Evolutionary conservation across 2,888 invertebrate genomes (phyloP), one percentile per base, ranked within the genome.

Genomic region (Pollenia angustigena): DNA sequence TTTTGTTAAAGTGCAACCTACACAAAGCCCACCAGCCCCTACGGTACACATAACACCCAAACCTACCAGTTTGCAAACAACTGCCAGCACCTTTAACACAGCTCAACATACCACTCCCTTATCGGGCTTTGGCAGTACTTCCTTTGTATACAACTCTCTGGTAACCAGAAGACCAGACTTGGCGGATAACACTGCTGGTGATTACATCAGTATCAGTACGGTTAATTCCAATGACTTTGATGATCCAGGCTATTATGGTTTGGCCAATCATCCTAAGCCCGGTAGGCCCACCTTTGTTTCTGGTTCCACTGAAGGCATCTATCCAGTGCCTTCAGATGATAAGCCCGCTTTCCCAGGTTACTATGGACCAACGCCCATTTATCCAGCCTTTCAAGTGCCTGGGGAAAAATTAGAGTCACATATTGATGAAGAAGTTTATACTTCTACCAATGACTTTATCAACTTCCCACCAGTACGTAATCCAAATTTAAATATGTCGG

Each of bases 391-490:
- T 88, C 90, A 91, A 8, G 90, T 93, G 16, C 93, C 93, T 4
- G 92, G 91, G 44, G 91, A 92, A 62, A 92, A 91, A 66, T 71
- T 90, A 0, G 90, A 89, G n/a, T 88, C 90, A 12, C 88, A 88
- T 0, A 56, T 90, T 9, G 89, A 89, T n/a, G 90, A 91, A 84
- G 96, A 96, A 89, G 94, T 95, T 9, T 95, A 95, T 87, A 96
- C 96, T 0, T 95, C 95, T 0, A 96, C 96, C 0, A 96, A 96
- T 90, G 96, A 97, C 87, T 93, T 95, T 32, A 95, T 96, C 50
- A 97, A 97, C 89, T 97, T 97, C 94, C 97, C 97, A 16, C 97
- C 97, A 0, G 97, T 97, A 0, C 94, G 97, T 66, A 97, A 97
- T 92, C 97, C 97, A 0, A 96, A 97, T 93, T 93, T 97, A 0